Evolutionary conservation across 2,113 vertebrate species (phyloP).

Genomic region (Etia nguti): DNA sequence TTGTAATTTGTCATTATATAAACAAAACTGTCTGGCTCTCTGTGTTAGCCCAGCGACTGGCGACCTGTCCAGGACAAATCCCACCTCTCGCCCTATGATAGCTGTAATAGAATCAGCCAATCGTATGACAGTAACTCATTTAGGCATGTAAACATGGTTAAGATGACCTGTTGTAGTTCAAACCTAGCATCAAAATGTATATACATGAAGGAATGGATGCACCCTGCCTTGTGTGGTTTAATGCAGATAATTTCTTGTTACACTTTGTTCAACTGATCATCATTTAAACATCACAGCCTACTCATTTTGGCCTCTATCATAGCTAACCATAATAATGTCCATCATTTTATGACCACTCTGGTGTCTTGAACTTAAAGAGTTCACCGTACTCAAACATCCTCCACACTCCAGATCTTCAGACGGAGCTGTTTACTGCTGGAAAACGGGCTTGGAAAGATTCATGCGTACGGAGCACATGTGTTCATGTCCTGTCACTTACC

Average conservation of each 20-base stretch:
- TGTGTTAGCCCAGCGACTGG: background rate
- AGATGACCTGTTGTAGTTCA: background rate
- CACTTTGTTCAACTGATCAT: background rate
- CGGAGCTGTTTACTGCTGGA: background rate
- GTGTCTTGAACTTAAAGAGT: background rate
- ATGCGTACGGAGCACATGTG: background rate
- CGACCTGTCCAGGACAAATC: background rate
- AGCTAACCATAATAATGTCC: background rate
- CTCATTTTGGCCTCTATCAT: background rate
- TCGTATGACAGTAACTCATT: background rate
- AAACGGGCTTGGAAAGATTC: background rate
- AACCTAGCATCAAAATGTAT: background rate
- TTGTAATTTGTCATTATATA: background rate
- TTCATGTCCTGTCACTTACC: background rate
- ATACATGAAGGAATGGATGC: background rate
- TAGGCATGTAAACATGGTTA: background rate
- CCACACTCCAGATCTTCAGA: background rate
- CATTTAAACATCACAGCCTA: no score
- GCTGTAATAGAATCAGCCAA: background rate
- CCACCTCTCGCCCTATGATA: background rate
- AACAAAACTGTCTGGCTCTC: background rate
- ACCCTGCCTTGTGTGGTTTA: background rate
- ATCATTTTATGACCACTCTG: background rate
- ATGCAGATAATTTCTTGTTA: background rate
- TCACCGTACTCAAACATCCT: background rate